Conservation (phyloP, 2,888 invertebrate species). For the Dichetophora obliterata region DNA sequence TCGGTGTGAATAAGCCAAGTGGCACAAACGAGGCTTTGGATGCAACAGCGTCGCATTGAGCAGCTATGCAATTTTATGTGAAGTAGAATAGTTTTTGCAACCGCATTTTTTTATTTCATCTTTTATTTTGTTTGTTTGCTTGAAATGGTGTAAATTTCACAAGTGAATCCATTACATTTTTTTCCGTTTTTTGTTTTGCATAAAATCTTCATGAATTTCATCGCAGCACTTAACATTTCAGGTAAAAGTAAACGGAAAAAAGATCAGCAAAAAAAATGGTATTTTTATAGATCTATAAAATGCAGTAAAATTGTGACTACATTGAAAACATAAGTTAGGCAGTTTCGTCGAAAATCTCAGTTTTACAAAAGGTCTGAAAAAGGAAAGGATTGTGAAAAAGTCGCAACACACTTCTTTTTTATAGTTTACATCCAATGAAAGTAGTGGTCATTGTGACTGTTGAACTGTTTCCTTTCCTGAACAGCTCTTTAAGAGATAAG, state of each 20-base stretch:
- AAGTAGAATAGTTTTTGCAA: neutral
- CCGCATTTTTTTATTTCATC: neutral
- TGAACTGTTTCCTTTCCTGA: no score
- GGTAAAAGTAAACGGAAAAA: neutral
- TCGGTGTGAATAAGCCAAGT: constrained; percentile 10
- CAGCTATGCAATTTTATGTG: neutral
- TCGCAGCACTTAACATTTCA: constrained; percentile 55
- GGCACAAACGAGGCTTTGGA: constrained; percentile 5
- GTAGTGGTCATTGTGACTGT: no score
- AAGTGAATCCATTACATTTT: constrained; percentile 26
- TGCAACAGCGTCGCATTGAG: neutral
- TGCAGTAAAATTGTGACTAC: neutral
- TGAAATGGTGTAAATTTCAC: constrained; percentile 19
- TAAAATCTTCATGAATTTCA: constrained; percentile 59
- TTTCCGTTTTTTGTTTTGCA: constrained; percentile 49
- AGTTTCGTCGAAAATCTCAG: neutral
- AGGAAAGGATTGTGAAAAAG: neutral
- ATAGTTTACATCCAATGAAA: no score
- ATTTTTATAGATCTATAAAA: neutral
- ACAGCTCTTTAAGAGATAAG: no score
- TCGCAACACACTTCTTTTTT: neutral
- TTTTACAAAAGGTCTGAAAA: neutral
- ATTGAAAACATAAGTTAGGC: neutral
- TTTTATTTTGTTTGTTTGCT: constrained; percentile 12
- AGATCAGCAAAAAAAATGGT: neutral